A percentile compares a stretch with the other conserved stretches of the same genome.
These are phyloP conservation scores for Eriocheir sinensis DNA, from an alignment of 1,140 invertebrate species.

Conservation along the genomic window DNA sequence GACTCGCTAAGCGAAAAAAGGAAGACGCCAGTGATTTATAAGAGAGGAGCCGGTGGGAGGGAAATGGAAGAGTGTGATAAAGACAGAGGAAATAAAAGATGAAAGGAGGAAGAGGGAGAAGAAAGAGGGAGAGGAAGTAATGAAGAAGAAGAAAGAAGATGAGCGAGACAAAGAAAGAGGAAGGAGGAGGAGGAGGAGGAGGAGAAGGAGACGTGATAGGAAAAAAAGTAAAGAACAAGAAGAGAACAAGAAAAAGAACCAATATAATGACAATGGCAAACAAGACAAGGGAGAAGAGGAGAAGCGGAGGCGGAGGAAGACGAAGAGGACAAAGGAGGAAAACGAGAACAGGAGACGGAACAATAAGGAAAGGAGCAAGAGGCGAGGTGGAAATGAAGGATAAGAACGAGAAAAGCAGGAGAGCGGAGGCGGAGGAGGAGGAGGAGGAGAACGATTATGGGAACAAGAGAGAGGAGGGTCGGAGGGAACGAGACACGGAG, in stretches of 20 bases:
- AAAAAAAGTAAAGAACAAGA: not conserved
- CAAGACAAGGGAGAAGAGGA: not conserved
- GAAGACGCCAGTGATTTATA: not conserved
- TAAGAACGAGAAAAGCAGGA: not conserved
- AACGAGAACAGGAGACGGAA: not conserved
- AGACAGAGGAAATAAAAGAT: conserved; percentile 17
- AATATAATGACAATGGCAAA: not conserved
- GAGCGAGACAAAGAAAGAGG: not conserved
- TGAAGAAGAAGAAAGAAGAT: not conserved
- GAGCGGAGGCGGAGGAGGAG: not conserved
- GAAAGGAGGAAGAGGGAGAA: not conserved
- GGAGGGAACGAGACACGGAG: not conserved
- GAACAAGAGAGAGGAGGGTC: not conserved
- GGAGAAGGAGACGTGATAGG: not conserved
- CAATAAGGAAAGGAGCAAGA: not conserved
- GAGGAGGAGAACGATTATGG: not conserved
- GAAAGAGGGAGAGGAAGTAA: not conserved
- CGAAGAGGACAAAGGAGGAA: not conserved
- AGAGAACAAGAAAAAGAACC: not conserved
- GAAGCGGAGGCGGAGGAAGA: not conserved
- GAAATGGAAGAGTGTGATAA: conserved; percentile 15
- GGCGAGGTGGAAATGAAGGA: not conserved
- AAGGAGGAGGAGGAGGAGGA: not conserved
- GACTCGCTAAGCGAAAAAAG: conserved; percentile 5
- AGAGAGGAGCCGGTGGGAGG: not conserved